phyloP scores from a whole-genome alignment of 2,888 invertebrate species.

The Chaitophorus viminalis region DNA sequence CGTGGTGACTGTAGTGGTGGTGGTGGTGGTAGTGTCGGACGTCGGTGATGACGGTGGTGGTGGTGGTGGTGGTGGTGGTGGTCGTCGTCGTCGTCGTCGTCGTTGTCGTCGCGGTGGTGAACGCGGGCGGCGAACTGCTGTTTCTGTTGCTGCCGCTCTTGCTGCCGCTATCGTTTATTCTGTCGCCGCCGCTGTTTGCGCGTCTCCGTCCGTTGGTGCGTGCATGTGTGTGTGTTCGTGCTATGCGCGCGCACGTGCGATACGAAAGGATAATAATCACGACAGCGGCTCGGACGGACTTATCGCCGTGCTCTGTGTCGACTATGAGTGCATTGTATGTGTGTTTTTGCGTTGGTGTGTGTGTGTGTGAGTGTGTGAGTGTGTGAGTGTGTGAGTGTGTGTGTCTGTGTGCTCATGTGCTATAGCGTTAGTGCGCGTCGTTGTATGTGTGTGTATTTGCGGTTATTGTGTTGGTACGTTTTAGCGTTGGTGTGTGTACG shows the following conservation, averaged over 20 bases:
- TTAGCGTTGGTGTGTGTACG: not conserved
- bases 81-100: not conserved
- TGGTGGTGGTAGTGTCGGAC: not conserved
- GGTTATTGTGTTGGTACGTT: too few species aligned
- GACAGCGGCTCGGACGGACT: not conserved
- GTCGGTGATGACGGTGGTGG: not conserved
- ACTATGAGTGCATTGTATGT: too few species aligned
- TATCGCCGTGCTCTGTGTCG: not conserved
- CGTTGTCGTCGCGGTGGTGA: not conserved
- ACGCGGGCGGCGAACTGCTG: slow-evolving; percentile 33
- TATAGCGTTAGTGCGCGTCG: too few species aligned
- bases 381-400: not conserved
- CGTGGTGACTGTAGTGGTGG: not conserved
- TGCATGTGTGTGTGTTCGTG: too few species aligned
- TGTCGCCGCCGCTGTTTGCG: not conserved
- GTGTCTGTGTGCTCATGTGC: not conserved
- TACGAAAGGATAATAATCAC: slow-evolving; percentile 26
- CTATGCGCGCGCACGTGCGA: not conserved
- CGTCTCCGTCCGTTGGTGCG: not conserved
- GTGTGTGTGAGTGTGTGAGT: not conserved
- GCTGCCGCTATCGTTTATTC: not conserved
- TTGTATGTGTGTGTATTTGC: too few species aligned
- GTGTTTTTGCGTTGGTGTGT: too few species aligned
- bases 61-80: too few species aligned
- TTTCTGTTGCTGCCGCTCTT: not conserved